Evolutionary conservation across 2,797 vertebrate species (phyloP).

Genomic region (Pelobates cultripes): DNA sequence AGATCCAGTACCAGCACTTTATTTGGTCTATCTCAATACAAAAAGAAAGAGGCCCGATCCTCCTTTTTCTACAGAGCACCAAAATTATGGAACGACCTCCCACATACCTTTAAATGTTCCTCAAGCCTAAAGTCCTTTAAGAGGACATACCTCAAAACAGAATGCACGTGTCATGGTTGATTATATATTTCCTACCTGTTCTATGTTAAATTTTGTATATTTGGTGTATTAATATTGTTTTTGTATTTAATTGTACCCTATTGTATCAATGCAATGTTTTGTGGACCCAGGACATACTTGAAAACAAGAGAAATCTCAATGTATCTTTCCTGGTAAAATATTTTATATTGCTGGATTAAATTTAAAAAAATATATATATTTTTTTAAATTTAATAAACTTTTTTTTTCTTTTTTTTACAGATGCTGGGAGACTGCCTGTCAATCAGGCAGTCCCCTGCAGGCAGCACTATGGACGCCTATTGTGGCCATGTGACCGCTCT

Average conservation of each 20-base stretch:
- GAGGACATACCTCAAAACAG: background rate
- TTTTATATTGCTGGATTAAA: background rate
- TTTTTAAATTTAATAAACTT: too few species aligned
- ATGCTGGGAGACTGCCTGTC: too few species aligned
- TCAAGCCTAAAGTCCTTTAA: background rate
- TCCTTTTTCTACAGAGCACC: background rate
- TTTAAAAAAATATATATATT: too few species aligned
- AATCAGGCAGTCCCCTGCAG: too few species aligned
- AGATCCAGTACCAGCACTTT: background rate
- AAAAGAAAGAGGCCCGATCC: background rate
- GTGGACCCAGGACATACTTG: background rate
- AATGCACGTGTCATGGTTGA: background rate
- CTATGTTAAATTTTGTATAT: background rate
- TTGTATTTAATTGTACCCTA: background rate
- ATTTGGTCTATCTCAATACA: background rate
- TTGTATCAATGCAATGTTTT: too few species aligned
- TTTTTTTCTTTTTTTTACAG: too few species aligned
- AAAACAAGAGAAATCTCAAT: background rate
- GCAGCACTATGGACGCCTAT: too few species aligned
- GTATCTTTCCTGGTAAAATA: background rate
- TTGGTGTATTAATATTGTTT: background rate
- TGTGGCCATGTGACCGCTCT: too few species aligned
- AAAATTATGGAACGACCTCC: background rate
- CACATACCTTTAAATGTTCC: background rate
- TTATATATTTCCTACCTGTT: background rate